Base-by-base conservation (phyloP, 92 coral and sea anemone genomes). In the Porites divaricata region DNA sequence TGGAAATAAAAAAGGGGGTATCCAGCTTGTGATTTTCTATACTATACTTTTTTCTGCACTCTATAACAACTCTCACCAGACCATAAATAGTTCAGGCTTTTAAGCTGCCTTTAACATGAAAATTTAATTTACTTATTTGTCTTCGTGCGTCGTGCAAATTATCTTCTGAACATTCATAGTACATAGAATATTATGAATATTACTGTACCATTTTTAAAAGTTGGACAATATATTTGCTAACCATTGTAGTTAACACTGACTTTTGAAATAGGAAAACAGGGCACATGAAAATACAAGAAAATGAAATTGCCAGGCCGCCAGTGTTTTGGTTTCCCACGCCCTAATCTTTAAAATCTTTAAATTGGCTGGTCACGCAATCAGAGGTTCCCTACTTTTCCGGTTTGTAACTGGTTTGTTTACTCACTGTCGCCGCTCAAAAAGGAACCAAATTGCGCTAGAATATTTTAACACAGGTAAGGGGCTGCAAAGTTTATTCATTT, bases 21-120 rank as follows among this genome's bases (percentile, higher is more conserved):
- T 79, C 26, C 77, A 68, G 85, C 77, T 57, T 69, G 49, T 53
- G n/a, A 82, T 82, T 72, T 82, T 82, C 79, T 72, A 28, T 71
- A 45, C 86, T 54, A 54, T 54, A 67, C 70, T 19, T 2, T 20
- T 66, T 20, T 63, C 67, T 63, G 14, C n/a, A 53, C 85, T 65
- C 72, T 67, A 69, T 81, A 56, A 68, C 85, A 69, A 81, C 62
- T 80, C 85, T 48, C 53, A 80, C 76, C 26, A 79, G 77, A 81
- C 85, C 85, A 69, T 56, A 10, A 66, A 66, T 57, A 41, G 52
- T 26, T 9, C 74, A 69, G 28, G 52, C 74, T 69, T 69, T 69
- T 6, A 69, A 26, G 74, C 74, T 53, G 74, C 53, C 74, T 69
- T 69, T 26, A 28, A 69, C 74, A 2, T 26, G 52, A 69, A 69